A percentile compares a stretch with the other conserved stretches of the same genome.
Evolutionary conservation across 2,888 invertebrate genomes (phyloP).

Genomic region (Papilio demoleus): DNA sequence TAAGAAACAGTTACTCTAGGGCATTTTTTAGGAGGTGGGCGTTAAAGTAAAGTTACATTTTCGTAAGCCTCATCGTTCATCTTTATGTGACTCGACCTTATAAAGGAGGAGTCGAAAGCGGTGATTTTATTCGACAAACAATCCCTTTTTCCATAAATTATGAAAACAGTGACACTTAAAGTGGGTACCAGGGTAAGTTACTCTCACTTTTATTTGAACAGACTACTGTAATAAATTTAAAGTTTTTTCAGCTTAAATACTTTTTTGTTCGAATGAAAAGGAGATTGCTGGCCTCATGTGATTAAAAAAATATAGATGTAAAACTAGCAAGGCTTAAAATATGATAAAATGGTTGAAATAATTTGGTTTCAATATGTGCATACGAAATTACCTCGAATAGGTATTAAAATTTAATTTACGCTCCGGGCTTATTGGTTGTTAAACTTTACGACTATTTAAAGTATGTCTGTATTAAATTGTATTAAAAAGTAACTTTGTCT

Average conservation of each 20-base stretch:
- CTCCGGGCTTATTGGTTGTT: constrained; percentile 17
- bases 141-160: constrained; percentile 39
- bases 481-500: constrained; percentile 19
- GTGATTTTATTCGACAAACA: constrained; percentile 31
- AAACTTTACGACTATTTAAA: constrained; percentile 21
- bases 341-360: background rate
- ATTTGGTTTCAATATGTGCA: constrained; percentile 7
- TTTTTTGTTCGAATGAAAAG: constrained; percentile 1
- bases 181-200: constrained; percentile 7
- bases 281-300: background rate
- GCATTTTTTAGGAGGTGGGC: constrained; percentile 14
- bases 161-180: constrained; percentile 25
- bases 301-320: background rate
- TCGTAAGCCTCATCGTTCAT: constrained; percentile 34
- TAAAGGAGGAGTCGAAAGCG: constrained; percentile 29
- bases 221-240: constrained; percentile 17
- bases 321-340: background rate
- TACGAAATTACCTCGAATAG: constrained; percentile 3
- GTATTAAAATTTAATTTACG: constrained; percentile 21
- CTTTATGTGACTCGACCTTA: constrained; percentile 35
- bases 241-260: constrained; percentile 14
- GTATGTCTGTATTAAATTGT: constrained; percentile 17
- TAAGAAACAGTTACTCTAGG: background rate
- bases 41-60: constrained; percentile 32
- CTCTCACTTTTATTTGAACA: constrained; percentile 24